phyloP scores from a whole-genome alignment of 1,140 invertebrate genomes.

The Leptoteleia sp. region DNA sequence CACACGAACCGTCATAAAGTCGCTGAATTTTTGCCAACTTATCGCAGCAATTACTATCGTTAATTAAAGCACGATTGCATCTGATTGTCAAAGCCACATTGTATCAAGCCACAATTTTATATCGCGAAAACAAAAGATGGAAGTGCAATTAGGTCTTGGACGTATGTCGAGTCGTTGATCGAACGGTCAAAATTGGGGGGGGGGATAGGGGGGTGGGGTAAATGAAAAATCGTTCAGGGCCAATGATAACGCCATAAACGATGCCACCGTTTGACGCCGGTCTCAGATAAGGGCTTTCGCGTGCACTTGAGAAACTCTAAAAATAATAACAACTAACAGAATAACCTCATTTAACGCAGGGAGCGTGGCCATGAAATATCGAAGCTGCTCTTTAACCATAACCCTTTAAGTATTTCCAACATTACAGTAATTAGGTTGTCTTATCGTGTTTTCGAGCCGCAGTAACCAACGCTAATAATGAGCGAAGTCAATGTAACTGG shows the following conservation, averaged over 20 bases:
- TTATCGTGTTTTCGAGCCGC: conserved; percentile 44
- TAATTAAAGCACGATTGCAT: too few species aligned
- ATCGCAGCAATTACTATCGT: too few species aligned
- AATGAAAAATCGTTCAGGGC: conserved; percentile 42
- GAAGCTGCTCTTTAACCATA: conserved; percentile 64
- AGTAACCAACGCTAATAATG: conserved; percentile 57
- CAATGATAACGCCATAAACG: conserved; percentile 59
- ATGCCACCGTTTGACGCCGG: conserved; percentile 43
- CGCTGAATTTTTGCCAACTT: too few species aligned
- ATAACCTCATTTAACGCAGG: conserved; percentile 62
- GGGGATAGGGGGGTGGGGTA: too few species aligned
- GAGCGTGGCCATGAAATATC: conserved; percentile 52
- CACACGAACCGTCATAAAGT: too few species aligned
- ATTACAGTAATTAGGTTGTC: conserved; percentile 60
- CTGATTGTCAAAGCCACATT: too few species aligned
- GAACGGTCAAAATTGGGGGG: background rate
- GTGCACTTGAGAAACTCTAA: conserved; percentile 58
- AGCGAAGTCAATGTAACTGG: conserved; percentile 56
- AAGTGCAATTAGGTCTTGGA: conserved; percentile 7
- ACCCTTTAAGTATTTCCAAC: conserved; percentile 35
- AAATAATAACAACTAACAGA: conserved; percentile 57
- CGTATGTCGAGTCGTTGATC: background rate
- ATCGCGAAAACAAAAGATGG: background rate
- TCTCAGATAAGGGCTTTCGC: conserved; percentile 60
- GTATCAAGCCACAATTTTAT: too few species aligned